These are phyloP conservation scores for Merops nubicus DNA, from an alignment of 2,113 vertebrate genomes.

Conservation along the genomic window DNA sequence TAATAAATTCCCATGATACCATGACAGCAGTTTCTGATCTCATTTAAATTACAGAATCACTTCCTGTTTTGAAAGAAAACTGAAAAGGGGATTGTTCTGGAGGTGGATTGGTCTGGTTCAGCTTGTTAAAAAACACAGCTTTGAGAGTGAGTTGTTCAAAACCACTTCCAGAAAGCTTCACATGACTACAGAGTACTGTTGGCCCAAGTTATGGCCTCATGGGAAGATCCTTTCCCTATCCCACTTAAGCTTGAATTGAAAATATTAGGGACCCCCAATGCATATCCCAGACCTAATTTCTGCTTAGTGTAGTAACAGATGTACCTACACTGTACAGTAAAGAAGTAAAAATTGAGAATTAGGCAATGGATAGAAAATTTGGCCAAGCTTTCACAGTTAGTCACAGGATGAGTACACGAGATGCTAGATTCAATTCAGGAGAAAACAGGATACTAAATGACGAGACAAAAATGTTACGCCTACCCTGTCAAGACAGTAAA, in stretches of 20 bases:
- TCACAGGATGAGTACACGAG: neutral
- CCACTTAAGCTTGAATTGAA: neutral
- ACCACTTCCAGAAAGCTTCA: neutral
- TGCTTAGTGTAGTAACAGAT: neutral
- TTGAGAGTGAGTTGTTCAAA: slow-evolving; percentile 27
- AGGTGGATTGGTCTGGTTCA: slow-evolving; percentile 34
- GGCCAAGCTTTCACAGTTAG: neutral
- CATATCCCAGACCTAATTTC: neutral
- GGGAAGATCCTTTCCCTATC: neutral
- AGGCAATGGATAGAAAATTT: neutral
- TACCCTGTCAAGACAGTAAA: slow-evolving; percentile 13
- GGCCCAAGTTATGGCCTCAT: neutral
- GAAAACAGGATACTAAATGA: slow-evolving; percentile 51
- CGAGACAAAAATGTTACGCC: slow-evolving; percentile 13
- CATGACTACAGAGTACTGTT: neutral
- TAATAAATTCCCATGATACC: neutral
- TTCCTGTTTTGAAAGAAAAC: slow-evolving; percentile 35
- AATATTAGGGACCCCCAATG: neutral
- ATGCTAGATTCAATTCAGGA: slow-evolving; percentile 7
- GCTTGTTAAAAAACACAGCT: slow-evolving; percentile 20
- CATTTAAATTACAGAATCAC: neutral
- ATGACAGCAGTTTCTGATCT: neutral
- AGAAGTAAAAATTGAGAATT: neutral
- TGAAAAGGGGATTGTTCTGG: slow-evolving; percentile 5
- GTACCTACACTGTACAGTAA: neutral